phyloP scores from a whole-genome alignment of 1,140 invertebrate species.

The Agrilus planipennis region DNA sequence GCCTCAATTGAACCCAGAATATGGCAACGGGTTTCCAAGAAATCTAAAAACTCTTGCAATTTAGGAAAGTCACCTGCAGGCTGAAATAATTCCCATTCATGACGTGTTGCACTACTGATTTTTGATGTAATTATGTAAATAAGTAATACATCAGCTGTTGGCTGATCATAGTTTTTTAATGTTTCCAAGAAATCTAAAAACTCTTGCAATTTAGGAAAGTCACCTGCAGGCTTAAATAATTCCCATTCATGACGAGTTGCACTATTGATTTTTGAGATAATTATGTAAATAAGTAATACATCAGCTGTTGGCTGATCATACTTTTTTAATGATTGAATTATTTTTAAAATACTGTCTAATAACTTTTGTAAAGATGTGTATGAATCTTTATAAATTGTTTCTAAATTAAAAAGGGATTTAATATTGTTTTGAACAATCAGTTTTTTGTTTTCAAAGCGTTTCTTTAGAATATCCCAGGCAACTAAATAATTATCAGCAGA shows the following conservation, averaged over 20 bases:
- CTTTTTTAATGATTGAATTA: too few species aligned
- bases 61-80: too few species aligned
- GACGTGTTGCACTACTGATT: too few species aligned
- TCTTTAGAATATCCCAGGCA: slow-evolving; percentile 25
- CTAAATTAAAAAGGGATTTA: slow-evolving; percentile 22
- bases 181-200: slow-evolving; percentile 5
- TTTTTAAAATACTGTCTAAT: too few species aligned
- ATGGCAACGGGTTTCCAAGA: too few species aligned
- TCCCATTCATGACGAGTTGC: slow-evolving; percentile 5
- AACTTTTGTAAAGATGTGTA: too few species aligned
- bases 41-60: too few species aligned
- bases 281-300: slow-evolving; percentile 7
- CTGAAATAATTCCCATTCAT: too few species aligned
- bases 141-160: background rate
- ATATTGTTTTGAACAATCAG: slow-evolving; percentile 29
- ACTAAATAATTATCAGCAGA: slow-evolving; percentile 26
- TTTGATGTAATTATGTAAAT: slow-evolving; percentile 1
- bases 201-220: background rate
- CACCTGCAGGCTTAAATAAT: too few species aligned
- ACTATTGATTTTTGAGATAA: slow-evolving; percentile 9
- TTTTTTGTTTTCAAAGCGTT: slow-evolving; percentile 27
- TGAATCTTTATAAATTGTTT: slow-evolving; percentile 17
- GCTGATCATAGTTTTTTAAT: background rate
- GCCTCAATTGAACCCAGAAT: too few species aligned
- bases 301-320: slow-evolving; percentile 23